Conservation (phyloP, 2,888 invertebrate genomes). For the Acanthoscelides obtectus region DNA sequence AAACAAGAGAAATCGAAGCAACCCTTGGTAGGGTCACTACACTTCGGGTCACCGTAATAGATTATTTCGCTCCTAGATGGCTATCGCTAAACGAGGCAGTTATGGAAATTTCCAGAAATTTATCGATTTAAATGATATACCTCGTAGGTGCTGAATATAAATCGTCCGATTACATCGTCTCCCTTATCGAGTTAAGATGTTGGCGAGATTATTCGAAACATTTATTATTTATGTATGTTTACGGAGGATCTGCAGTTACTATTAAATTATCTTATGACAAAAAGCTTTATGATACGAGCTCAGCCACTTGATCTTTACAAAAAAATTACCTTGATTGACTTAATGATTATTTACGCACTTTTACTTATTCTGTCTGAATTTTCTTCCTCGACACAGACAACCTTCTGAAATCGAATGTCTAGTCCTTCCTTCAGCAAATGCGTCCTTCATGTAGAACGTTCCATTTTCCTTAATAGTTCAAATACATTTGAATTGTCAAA, state of each 20-base stretch:
- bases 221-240: neutral
- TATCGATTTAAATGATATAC: slow-evolving; percentile 20
- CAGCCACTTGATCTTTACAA: too few species aligned
- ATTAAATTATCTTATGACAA: neutral
- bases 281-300: neutral
- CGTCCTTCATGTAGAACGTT: too few species aligned
- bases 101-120: slow-evolving; percentile 20
- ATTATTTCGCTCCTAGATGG: slow-evolving; percentile 13
- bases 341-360: too few species aligned
- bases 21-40: neutral
- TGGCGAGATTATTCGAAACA: neutral
- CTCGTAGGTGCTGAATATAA: slow-evolving; percentile 15
- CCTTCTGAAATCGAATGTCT: too few species aligned
- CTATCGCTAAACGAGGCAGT: slow-evolving; percentile 11
- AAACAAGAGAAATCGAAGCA: neutral
- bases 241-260: slow-evolving; percentile 1
- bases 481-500: too few species aligned
- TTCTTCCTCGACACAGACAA: too few species aligned
- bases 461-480: too few species aligned
- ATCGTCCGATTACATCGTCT: slow-evolving; percentile 11
- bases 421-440: too few species aligned
- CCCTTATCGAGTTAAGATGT: neutral
- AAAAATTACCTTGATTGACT: too few species aligned
- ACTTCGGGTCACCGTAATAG: slow-evolving; percentile 14
- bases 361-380: too few species aligned